Evolutionary conservation across 2,113 vertebrate genomes (phyloP).

Genomic region (Fregata magnificens): DNA sequence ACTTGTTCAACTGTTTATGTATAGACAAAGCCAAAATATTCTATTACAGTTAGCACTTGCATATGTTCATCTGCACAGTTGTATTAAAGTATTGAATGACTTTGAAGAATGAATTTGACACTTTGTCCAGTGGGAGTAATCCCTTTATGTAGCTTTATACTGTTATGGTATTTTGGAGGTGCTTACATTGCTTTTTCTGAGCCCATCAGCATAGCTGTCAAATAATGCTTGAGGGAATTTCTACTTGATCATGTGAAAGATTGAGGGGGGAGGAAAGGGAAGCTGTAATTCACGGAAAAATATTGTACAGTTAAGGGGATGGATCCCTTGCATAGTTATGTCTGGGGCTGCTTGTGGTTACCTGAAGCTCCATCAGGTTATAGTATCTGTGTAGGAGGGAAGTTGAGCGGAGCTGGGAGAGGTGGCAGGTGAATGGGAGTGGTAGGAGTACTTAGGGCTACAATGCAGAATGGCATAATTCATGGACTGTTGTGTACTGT

Average conservation of each 20-base stretch:
- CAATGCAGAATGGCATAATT: not conserved
- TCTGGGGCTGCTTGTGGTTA: not conserved
- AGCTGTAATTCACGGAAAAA: not conserved
- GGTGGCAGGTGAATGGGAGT: not conserved
- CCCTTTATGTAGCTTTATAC: not conserved
- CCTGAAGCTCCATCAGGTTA: not conserved
- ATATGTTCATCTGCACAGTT: not conserved
- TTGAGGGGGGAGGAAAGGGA: not conserved
- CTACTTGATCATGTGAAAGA: not conserved
- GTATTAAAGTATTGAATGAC: not conserved
- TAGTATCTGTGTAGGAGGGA: not conserved
- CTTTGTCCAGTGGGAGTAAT: not conserved
- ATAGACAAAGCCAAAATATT: not conserved
- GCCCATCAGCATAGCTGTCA: not conserved
- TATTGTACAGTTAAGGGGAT: not conserved
- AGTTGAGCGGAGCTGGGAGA: not conserved
- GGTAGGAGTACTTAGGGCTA: not conserved
- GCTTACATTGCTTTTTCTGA: not conserved
- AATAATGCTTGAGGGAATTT: not conserved
- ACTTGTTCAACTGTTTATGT: not conserved
- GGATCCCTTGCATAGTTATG: not conserved
- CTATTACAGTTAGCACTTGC: not conserved
- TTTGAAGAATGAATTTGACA: not conserved
- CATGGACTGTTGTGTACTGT: not conserved
- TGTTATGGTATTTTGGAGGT: not conserved